A percentile compares a stretch with the other conserved stretches of the same genome.
phyloP scores from a whole-genome alignment of 2,113 vertebrate species.

The Rhinopomastus cyanomelas region DNA sequence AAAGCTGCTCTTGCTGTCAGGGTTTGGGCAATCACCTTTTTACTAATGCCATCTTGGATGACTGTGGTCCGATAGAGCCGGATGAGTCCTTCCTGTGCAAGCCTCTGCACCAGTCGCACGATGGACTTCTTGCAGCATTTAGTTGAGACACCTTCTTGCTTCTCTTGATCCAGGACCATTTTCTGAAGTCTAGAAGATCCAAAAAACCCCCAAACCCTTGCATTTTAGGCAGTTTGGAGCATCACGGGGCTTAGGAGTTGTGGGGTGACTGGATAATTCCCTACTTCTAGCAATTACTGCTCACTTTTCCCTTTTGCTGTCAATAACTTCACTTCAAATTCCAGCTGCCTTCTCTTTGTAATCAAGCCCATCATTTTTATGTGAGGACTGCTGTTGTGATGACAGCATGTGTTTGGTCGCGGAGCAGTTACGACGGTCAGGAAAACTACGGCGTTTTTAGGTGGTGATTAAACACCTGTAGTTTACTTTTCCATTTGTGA shows the following conservation, averaged over 20 bases:
- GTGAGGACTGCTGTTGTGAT: not conserved
- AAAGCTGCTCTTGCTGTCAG: not conserved
- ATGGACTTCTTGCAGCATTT: conserved; percentile 96
- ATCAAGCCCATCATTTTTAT: not conserved
- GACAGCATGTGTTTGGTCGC: not conserved
- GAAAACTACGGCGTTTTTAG: not conserved
- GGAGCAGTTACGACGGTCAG: not conserved
- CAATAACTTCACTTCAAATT: not conserved
- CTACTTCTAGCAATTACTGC: not conserved
- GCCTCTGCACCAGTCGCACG: conserved; percentile 81
- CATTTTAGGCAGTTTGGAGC: not conserved
- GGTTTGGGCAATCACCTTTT: conserved; percentile 78
- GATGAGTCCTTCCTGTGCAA: conserved; percentile 86
- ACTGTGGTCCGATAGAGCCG: conserved; percentile 88
- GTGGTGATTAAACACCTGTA: not conserved
- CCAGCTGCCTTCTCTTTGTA: not conserved
- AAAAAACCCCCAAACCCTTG: not conserved
- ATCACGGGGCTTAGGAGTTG: not conserved
- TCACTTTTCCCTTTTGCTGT: not conserved
- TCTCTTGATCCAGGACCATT: conserved; percentile 91
- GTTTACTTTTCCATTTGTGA: not conserved
- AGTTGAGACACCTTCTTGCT: conserved; percentile 84
- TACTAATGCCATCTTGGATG: conserved; percentile 91
- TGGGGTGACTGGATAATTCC: not conserved
- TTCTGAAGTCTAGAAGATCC: conserved; percentile 85